Base-by-base conservation (phyloP, 2,797 vertebrate genomes). In the Syngnathus rostellatus region DNA sequence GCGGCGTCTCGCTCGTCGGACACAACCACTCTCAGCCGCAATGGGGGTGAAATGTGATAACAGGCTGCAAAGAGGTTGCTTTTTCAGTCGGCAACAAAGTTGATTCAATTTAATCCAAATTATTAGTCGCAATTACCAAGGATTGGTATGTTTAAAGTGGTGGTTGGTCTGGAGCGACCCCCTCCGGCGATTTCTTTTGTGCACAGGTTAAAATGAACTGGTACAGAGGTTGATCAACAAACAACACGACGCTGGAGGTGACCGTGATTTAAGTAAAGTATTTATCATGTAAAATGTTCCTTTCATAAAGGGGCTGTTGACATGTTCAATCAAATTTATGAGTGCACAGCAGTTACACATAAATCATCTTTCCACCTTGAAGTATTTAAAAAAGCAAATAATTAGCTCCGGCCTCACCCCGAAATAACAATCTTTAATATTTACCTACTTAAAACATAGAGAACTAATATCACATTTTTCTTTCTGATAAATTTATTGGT, bases 1-100 rank as follows among this genome's bases (percentile, higher is more conserved):
- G 72, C 61, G 68, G 77, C 65, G 81, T 83, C 71, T 83, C 83
- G 81, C 85, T 78, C 78, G 84, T 75, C 74, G 86, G 91, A 85
- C 78, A 46, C 81, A 89, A 90, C 91, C 90, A 92, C 62, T 8
- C 46, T 1, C 3, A 38, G 7, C 68, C 51, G 41, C 73, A 71
- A 73, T 69, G 77, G 77, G 59, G 64, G 77, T 40, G 41, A 3
- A 3, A 1, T 1, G 5, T 1, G 7, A 8, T 1, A 0, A 64
- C 40, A 19, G 40, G 64, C 16, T 6, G 64, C 37, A 48, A 54
- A 3, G 5, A 10, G 19, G 46, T 39, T 38, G 31, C 25, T 12
- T 11, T 48, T 62, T 25, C 8, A 45, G 11, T 25, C 17, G 2
- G 12, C n/a, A 45, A 23, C 0, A 43, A 16, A 25, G 6, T 45